These are phyloP conservation scores for Hyperoodon ampullatus DNA, from an alignment of 2,113 vertebrate genomes.

Conservation along the genomic window DNA sequence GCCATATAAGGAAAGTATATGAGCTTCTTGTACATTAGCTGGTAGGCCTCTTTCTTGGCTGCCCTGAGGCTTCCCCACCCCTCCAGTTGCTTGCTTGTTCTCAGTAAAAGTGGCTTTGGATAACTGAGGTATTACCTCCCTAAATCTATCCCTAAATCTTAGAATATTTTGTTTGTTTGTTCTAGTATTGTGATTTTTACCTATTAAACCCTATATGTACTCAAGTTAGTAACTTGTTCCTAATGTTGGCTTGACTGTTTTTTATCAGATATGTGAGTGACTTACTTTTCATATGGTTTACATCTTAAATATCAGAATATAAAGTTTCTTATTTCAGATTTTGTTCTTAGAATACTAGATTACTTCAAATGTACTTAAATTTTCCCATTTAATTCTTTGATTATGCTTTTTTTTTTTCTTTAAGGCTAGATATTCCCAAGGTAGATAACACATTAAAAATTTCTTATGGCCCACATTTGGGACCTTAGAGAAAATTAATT, in stretches of 20 bases:
- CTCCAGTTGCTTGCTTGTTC: neutral
- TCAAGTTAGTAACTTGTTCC: constrained; percentile 39
- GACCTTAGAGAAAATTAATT: constrained; percentile 32
- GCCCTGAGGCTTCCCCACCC: neutral
- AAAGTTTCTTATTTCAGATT: constrained; percentile 52
- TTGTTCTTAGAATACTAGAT: constrained; percentile 48
- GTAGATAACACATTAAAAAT: constrained; percentile 33
- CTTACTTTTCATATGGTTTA: constrained; percentile 52
- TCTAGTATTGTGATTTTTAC: constrained; percentile 50
- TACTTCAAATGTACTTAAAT: constrained; percentile 34
- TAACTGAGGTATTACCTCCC: constrained; percentile 66
- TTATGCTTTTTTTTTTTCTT: neutral
- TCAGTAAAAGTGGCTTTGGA: constrained; percentile 58
- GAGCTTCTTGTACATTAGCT: neutral
- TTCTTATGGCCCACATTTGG: neutral
- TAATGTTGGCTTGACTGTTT: constrained; percentile 1
- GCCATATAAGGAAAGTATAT: constrained; percentile 6
- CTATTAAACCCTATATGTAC: neutral
- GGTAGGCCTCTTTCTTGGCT: constrained; percentile 19
- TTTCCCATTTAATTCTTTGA: constrained; percentile 56
- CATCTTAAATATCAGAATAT: constrained; percentile 51
- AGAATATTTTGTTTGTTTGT: constrained; percentile 54
- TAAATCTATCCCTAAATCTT: constrained; percentile 17
- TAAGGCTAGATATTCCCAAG: neutral
- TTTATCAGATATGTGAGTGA: constrained; percentile 8